Conservation (phyloP, 1,140 invertebrate species). For the Hydropsyche tenuis region DNA sequence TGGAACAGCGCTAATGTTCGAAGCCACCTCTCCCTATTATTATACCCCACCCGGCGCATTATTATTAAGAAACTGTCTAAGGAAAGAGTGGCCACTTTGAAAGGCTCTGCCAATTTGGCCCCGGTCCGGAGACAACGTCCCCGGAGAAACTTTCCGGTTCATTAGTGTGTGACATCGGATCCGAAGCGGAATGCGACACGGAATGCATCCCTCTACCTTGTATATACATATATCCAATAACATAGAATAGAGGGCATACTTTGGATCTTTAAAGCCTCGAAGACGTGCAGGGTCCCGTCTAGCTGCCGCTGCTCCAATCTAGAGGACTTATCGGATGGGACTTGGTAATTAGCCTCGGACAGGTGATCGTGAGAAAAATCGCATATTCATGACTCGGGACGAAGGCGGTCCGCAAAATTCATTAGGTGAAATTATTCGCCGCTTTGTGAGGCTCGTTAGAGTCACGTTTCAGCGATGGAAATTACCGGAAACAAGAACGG, state of each 20-base stretch:
- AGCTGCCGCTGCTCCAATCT: too few species aligned
- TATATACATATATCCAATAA: too few species aligned
- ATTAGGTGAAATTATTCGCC: neutral
- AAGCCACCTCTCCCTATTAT: too few species aligned
- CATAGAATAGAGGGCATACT: too few species aligned
- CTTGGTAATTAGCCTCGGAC: neutral
- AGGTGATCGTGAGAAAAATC: neutral
- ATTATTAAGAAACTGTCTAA: neutral
- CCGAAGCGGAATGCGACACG: neutral
- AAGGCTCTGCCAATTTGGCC: neutral
- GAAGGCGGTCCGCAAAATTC: neutral
- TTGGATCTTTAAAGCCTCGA: too few species aligned
- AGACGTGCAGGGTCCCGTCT: too few species aligned
- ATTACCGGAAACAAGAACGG: too few species aligned
- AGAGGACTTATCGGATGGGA: too few species aligned
- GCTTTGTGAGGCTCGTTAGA: too few species aligned
- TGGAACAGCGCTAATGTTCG: neutral
- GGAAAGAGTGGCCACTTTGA: neutral
- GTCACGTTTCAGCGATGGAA: too few species aligned
- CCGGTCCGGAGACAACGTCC: neutral
- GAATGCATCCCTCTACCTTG: too few species aligned
- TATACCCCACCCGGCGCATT: too few species aligned
- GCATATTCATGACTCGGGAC: neutral
- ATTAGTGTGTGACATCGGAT: conserved; percentile 31
- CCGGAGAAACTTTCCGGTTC: conserved; percentile 32